A percentile compares a stretch with the other conserved stretches of the same genome.
Conservation (phyloP, 2,888 invertebrate genomes). For the Andrena bucephala region DNA sequence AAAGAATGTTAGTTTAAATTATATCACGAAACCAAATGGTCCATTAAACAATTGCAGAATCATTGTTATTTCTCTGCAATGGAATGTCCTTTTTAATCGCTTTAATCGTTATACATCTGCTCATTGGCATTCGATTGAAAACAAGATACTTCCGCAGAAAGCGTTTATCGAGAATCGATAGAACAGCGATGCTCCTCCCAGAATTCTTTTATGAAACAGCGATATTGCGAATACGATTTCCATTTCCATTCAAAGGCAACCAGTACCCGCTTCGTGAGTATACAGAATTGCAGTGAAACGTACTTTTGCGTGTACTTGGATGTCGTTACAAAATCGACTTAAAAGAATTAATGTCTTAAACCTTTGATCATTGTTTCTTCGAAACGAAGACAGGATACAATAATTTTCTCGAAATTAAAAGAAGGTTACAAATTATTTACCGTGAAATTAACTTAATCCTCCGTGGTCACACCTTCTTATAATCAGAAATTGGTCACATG, state of each 20-base stretch:
- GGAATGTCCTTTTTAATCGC: constrained; percentile 9
- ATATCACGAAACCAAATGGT: background rate
- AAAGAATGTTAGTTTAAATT: background rate
- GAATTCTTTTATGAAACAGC: constrained; percentile 35
- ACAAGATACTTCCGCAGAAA: constrained; percentile 2
- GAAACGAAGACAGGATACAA: too few relatives aligned
- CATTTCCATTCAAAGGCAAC: constrained; percentile 12
- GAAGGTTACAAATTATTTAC: background rate
- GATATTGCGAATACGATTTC: constrained; percentile 27
- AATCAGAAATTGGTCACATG: background rate
- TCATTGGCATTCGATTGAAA: constrained; percentile 29
- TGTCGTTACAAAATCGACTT: too few relatives aligned
- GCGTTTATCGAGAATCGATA: constrained; percentile 46
- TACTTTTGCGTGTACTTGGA: background rate
- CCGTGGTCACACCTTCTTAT: too few relatives aligned
- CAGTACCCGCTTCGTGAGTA: background rate
- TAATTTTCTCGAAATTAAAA: background rate
- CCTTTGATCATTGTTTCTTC: too few relatives aligned
- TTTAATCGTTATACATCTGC: constrained; percentile 9
- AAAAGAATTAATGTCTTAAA: too few relatives aligned
- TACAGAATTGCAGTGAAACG: background rate
- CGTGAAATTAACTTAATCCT: background rate
- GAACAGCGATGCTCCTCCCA: constrained; percentile 3
- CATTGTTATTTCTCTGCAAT: background rate
- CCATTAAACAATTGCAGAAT: background rate